These are phyloP conservation scores for Neolamprologus devosi DNA, from an alignment of 2,113 vertebrate species.

Conservation along the genomic window DNA sequence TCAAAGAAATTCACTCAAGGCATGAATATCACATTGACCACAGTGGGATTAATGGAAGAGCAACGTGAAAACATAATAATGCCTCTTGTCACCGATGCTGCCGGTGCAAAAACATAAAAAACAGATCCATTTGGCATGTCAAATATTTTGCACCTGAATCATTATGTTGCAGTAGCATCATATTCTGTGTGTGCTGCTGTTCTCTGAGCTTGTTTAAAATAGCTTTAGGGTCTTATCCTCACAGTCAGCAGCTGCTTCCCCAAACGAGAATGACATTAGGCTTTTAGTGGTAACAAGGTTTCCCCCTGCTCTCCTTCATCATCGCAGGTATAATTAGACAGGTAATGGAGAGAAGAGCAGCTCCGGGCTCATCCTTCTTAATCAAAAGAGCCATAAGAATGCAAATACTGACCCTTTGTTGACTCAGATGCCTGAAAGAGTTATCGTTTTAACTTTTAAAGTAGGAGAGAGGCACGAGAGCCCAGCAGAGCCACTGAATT, in stretches of 20 bases:
- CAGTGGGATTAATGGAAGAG: background rate
- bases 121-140: background rate
- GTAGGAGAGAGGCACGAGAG: background rate
- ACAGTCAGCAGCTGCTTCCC: background rate
- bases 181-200: rapidly evolving
- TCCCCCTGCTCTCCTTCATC: conserved; percentile 35
- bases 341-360: conserved; percentile 39
- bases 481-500: background rate
- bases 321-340: conserved; percentile 56
- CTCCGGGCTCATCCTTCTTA: conserved; percentile 27
- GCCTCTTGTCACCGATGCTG: background rate
- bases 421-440: conserved; percentile 20
- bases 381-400: conserved; percentile 47
- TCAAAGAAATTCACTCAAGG: background rate
- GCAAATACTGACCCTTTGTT: conserved; percentile 44
- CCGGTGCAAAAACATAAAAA: background rate
- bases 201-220: background rate
- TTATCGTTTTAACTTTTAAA: conserved; percentile 14
- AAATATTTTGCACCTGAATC: background rate
- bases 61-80: background rate
- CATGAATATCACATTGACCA: rapidly evolving
- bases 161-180: background rate
- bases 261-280: conserved; percentile 24
- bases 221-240: background rate
- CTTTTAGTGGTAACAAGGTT: conserved; percentile 50